Conservation (phyloP, 2,113 vertebrate species). For the Taxidea taxus region DNA sequence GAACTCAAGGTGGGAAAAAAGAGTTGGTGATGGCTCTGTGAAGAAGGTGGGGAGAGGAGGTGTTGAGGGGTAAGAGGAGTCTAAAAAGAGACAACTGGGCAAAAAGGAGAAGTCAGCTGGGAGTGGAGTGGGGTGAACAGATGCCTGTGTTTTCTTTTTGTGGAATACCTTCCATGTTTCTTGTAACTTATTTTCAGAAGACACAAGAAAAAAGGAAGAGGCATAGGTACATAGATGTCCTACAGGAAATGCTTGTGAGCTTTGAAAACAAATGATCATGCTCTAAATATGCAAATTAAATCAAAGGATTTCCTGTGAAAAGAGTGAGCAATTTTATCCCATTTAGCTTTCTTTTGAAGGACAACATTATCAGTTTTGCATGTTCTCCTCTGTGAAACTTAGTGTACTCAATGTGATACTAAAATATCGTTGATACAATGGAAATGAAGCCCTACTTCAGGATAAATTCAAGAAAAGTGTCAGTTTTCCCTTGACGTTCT, state of each 20-base stretch:
- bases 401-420: neutral
- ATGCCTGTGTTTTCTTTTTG: neutral
- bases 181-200: neutral
- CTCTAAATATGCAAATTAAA: constrained; percentile 13
- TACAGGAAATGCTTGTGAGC: neutral
- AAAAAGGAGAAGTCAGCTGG: neutral
- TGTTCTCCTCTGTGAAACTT: constrained; percentile 13
- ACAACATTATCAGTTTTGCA: constrained; percentile 28
- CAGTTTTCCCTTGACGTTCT: constrained; percentile 11
- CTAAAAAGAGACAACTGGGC: neutral
- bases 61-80: neutral
- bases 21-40: neutral
- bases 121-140: neutral
- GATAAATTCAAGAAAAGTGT: constrained; percentile 44
- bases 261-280: neutral
- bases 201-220: neutral
- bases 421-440: neutral
- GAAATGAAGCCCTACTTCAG: constrained; percentile 9
- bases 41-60: neutral
- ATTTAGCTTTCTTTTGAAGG: constrained; percentile 30
- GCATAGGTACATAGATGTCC: neutral
- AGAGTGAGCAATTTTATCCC: neutral
- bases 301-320: neutral
- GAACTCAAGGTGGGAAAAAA: neutral
- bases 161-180: neutral